These are phyloP conservation scores for Enoplosus armatus DNA, from an alignment of 2,797 vertebrate genomes.

Conservation along the genomic window DNA sequence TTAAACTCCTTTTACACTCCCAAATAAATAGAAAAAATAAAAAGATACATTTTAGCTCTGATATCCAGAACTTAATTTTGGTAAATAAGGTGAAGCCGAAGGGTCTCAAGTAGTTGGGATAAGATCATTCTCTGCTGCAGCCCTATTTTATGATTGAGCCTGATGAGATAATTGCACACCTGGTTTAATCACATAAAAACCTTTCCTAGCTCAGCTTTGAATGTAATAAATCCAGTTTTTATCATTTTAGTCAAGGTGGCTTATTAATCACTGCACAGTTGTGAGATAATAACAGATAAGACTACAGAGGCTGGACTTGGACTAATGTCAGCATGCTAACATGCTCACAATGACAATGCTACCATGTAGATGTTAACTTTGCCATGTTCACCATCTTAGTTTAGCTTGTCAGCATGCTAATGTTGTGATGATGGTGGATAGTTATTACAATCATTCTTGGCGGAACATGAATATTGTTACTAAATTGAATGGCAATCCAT, in stretches of 20 bases:
- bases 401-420: not conserved
- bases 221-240: constrained; percentile 48
- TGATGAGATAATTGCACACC: constrained; percentile 62
- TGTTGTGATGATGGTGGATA: too few relatives aligned
- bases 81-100: constrained; percentile 15
- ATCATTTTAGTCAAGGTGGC: constrained; percentile 23
- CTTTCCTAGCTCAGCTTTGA: constrained; percentile 38
- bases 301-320: constrained; percentile 4
- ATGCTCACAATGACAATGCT: not conserved
- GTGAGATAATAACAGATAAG: constrained; percentile 13
- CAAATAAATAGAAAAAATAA: not conserved
- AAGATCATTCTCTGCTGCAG: constrained; percentile 29
- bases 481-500: too few relatives aligned
- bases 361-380: not conserved
- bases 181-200: constrained; percentile 56
- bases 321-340: not conserved
- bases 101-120: constrained; percentile 21
- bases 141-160: constrained; percentile 39
- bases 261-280: constrained; percentile 34
- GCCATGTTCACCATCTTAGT: not conserved
- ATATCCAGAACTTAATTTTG: constrained; percentile 15
- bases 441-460: too few relatives aligned
- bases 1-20: not conserved
- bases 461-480: too few relatives aligned
- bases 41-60: constrained; percentile 19